Percentiles rank a stretch among this genome's conserved stretches.
These are phyloP conservation scores for Drosophila barbarae DNA, from an alignment of 2,888 invertebrate genomes.

Conservation along the genomic window DNA sequence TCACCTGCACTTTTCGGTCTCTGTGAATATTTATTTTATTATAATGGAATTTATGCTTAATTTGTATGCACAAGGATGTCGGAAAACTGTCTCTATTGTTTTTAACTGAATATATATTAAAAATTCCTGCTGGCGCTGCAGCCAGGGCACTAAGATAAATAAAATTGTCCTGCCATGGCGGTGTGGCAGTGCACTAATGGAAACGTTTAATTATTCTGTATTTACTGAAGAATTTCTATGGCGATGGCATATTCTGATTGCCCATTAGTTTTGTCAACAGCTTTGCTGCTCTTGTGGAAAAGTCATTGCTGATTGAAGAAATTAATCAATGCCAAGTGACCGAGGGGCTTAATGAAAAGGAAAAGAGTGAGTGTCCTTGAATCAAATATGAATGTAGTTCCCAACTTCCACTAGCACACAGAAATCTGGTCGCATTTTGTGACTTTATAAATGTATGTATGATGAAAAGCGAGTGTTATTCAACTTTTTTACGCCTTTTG, in stretches of 20 bases:
- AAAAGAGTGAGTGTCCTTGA: background rate
- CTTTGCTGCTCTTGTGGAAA: background rate
- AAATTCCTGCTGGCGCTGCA: conserved; percentile 1
- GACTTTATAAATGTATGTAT: conserved; percentile 13
- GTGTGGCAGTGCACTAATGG: conserved; percentile 25
- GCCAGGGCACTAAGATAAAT: background rate
- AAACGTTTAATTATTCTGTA: conserved; percentile 39
- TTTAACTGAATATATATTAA: conserved; percentile 5
- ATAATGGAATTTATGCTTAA: conserved; percentile 31
- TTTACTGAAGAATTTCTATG: conserved; percentile 5
- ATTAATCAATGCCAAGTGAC: background rate
- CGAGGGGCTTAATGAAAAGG: background rate
- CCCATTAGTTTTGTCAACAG: conserved; percentile 51
- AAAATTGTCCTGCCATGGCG: conserved; percentile 4
- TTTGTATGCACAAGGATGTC: conserved; percentile 26
- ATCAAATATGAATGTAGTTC: background rate
- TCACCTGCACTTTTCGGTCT: conserved; percentile 2
- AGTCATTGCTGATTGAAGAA: background rate
- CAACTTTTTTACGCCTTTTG: conserved; percentile 41
- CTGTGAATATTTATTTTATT: conserved; percentile 18
- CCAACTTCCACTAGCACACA: background rate
- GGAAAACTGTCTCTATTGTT: conserved; percentile 3
- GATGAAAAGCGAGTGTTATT: conserved; percentile 20
- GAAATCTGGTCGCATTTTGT: conserved; percentile 1
- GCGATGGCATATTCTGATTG: conserved; percentile 11